These are phyloP conservation scores for Athalia circularis DNA, from an alignment of 2,888 invertebrate species.

Conservation along the genomic window DNA sequence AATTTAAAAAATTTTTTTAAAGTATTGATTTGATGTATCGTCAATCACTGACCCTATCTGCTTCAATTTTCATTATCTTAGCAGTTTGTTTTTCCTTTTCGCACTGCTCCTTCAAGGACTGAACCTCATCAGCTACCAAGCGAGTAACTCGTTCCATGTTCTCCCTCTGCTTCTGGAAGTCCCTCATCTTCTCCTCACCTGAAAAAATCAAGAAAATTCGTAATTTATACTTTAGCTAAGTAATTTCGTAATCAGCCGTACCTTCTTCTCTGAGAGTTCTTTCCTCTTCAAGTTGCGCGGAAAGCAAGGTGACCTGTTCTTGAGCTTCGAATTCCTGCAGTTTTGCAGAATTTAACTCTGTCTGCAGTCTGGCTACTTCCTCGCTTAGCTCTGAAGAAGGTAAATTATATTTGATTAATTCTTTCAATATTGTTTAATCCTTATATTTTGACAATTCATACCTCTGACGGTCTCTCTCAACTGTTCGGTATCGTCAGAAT, in stretches of 20 bases:
- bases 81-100: constrained; percentile 80
- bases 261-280: constrained; percentile 68
- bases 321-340: constrained; percentile 84
- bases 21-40: not conserved
- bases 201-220: constrained; percentile 11
- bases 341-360: constrained; percentile 80
- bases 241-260: constrained; percentile 48
- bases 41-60: constrained; percentile 69
- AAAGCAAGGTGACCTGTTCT: constrained; percentile 75
- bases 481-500: constrained; percentile 79
- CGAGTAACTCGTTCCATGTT: constrained; percentile 81
- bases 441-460: constrained; percentile 50
- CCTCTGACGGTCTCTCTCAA: constrained; percentile 80
- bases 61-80: constrained; percentile 71
- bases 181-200: constrained; percentile 61
- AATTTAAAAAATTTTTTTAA: not conserved
- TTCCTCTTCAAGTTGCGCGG: constrained; percentile 77
- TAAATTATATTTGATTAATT: not conserved
- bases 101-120: constrained; percentile 78
- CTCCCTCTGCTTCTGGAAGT: constrained; percentile 75
- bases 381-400: constrained; percentile 76
- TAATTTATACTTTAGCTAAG: not conserved
- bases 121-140: constrained; percentile 81
- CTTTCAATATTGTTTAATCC: not conserved
- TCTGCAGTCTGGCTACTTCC: constrained; percentile 81